Evolutionary conservation across 2,113 vertebrate genomes (phyloP).

Genomic region (Capra hircus): DNA sequence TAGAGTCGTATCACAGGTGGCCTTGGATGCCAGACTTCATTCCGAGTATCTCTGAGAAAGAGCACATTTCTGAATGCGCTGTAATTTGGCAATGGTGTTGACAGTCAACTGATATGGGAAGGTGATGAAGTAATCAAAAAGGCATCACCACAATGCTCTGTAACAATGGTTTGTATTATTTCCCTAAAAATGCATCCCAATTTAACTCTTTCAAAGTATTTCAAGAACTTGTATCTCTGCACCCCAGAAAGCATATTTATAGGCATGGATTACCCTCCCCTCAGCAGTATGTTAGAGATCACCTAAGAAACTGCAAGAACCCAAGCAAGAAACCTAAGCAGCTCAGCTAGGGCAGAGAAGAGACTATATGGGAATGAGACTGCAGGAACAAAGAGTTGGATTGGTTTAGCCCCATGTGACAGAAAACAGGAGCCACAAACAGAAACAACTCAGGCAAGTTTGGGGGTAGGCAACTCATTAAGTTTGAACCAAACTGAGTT

Average conservation of each 20-base stretch:
- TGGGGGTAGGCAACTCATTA: not conserved
- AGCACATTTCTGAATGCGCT: not conserved
- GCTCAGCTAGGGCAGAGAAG: not conserved
- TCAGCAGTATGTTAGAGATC: not conserved
- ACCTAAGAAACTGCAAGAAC: not conserved
- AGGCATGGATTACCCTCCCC: not conserved
- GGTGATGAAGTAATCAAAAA: not conserved
- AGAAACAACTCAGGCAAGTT: not conserved
- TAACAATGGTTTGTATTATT: not conserved
- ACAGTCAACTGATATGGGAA: not conserved
- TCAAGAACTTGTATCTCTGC: not conserved
- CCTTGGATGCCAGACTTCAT: not conserved
- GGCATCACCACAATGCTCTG: not conserved
- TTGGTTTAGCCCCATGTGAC: not conserved
- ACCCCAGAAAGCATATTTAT: not conserved
- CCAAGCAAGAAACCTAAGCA: not conserved
- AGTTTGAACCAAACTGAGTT: not conserved
- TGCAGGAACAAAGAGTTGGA: not conserved
- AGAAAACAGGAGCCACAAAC: not conserved
- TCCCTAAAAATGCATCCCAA: not conserved
- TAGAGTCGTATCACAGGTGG: not conserved
- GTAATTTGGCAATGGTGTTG: not conserved
- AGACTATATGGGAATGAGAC: not conserved
- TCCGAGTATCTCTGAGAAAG: not conserved
- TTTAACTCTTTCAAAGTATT: not conserved